Evolutionary conservation across 1,140 invertebrate species (phyloP), one percentile per base, ranked within the genome.

Genomic region (Bradysia coprophila): DNA sequence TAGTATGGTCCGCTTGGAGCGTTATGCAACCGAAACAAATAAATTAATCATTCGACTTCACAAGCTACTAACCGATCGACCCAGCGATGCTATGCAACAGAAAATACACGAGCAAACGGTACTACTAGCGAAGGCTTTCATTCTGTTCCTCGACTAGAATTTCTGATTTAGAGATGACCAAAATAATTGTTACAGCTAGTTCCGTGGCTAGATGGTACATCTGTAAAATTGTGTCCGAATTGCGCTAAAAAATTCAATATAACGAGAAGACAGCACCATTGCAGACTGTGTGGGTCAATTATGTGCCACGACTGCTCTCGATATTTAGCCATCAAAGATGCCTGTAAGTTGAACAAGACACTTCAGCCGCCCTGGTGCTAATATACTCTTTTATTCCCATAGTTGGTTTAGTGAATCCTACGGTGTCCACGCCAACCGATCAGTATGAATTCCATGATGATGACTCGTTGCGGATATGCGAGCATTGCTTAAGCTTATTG

Each of bases 271-370:
- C 85, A 93, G 59, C 94, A 98, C 67, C 94, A 98, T 62, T 98
- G 94, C 56, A 67, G 94, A 48, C 66, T 98, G 4, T 98, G 94
- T 69, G 94, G 95, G 1, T 82, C 82, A 40, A 81, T 98, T 43
- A 84, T 97, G 71, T 98, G 94, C 61, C 73, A 92, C 57, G 76
- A 81, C 48, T 98, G 94, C 60, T 96, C 91, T 13, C 64, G 78
- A 46, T 95, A 94, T 63, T 64, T 98, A 45, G 72, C 82, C 28
- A 68, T 90, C 52, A 65, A 74, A 40, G 75, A 78, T 63, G 92
- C 90, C 43, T 76, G 89, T 91, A 70, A 72, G 78, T 73, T 51
- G 41, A n/a, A n/a, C n/a, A n/a, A n/a, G n/a, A n/a, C n/a, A n/a
- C n/a, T n/a, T n/a, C n/a, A n/a, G n/a, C n/a, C n/a, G n/a, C n/a